Evolutionary conservation across 1,140 invertebrate species (phyloP).

Genomic region (Penaeus vannamei): DNA sequence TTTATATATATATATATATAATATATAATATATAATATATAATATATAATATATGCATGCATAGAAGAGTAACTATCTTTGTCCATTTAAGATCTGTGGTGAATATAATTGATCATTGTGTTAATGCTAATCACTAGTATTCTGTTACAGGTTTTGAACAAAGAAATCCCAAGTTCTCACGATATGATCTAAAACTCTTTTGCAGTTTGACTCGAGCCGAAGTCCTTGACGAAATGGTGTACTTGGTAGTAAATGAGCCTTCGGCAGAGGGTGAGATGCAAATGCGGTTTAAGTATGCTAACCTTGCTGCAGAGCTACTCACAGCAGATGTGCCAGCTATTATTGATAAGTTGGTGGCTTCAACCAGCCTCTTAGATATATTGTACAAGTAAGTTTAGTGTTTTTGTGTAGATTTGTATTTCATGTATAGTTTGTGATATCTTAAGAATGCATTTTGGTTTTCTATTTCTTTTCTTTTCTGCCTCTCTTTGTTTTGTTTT

Average conservation of each 20-base stretch:
- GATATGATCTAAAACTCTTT: slow-evolving; percentile 67
- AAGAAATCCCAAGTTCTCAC: slow-evolving; percentile 29
- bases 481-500: no score
- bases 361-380: slow-evolving; percentile 83
- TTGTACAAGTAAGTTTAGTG: slow-evolving; percentile 77
- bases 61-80: no score
- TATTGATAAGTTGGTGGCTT: slow-evolving; percentile 86
- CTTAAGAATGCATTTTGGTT: no score
- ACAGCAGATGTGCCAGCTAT: slow-evolving; percentile 89
- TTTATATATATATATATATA: no score
- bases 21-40: no score
- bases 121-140: no score
- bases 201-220: slow-evolving; percentile 87
- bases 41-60: no score
- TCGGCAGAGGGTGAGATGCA: slow-evolving; percentile 81
- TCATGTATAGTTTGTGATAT: background rate
- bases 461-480: no score
- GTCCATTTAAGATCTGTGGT: no score
- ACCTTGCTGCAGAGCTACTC: slow-evolving; percentile 94
- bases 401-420: background rate
- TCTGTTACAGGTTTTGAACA: slow-evolving; percentile 8
- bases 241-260: slow-evolving; percentile 88
- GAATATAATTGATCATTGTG: no score
- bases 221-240: slow-evolving; percentile 88
- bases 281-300: slow-evolving; percentile 89